Percentiles rank a stretch among this genome's conserved stretches.
Evolutionary conservation across 2,888 invertebrate species (phyloP).

Genomic region (Drosophila fulvimacula): DNA sequence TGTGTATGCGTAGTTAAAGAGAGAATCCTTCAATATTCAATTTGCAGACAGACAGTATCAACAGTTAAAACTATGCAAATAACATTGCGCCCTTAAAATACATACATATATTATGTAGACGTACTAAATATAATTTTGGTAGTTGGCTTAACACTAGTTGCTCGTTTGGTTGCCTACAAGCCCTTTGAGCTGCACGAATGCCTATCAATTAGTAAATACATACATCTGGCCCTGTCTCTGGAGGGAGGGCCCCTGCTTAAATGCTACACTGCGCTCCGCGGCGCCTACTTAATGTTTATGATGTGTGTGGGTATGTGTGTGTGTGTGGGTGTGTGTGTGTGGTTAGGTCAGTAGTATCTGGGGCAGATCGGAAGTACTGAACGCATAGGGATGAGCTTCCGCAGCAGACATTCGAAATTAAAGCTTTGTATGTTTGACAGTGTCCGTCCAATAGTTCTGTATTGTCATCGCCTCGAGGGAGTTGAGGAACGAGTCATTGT

Average conservation of each 20-base stretch:
- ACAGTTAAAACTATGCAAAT: slow-evolving; percentile 51
- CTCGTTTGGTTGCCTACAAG: slow-evolving; percentile 41
- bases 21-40: slow-evolving; percentile 13
- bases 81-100: slow-evolving; percentile 62
- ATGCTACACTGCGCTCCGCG: slow-evolving; percentile 40
- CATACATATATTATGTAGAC: slow-evolving; percentile 25
- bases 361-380: slow-evolving; percentile 1
- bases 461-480: slow-evolving; percentile 97
- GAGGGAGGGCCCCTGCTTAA: slow-evolving; percentile 32
- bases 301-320: slow-evolving; percentile 38
- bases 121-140: slow-evolving; percentile 74
- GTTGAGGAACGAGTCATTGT: slow-evolving; percentile 97
- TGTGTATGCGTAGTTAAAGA: slow-evolving; percentile 9
- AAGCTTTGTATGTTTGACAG: slow-evolving; percentile 94
- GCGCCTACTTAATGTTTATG: slow-evolving; percentile 54
- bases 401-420: slow-evolving; percentile 83
- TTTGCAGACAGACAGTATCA: slow-evolving; percentile 27
- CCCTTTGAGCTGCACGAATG: slow-evolving; percentile 40
- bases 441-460: slow-evolving; percentile 97
- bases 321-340: background rate
- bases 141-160: slow-evolving; percentile 69
- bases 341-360: background rate
- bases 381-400: background rate
- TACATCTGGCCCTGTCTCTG: slow-evolving; percentile 13
- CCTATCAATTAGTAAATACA: slow-evolving; percentile 72